A percentile compares a stretch with the other conserved stretches of the same genome.
Evolutionary conservation across 1,140 invertebrate genomes (phyloP).

Genomic region (Tribolium madens): DNA sequence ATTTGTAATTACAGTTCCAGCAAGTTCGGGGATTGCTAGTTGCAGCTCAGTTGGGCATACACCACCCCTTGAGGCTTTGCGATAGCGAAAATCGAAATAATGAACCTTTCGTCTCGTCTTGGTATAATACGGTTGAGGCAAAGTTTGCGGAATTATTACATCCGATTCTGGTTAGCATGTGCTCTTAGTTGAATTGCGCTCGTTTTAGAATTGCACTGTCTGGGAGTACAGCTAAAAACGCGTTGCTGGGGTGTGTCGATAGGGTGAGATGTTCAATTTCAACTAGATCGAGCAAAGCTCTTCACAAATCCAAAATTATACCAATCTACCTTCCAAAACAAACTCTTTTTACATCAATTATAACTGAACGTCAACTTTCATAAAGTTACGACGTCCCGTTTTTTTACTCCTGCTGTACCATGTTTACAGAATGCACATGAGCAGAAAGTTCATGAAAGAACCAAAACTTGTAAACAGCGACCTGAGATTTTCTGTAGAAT

Average conservation of each 20-base stretch:
- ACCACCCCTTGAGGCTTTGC: constrained; percentile 31
- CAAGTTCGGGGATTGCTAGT: constrained; percentile 13
- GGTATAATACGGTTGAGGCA: constrained; percentile 11
- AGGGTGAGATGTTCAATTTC: constrained; percentile 6
- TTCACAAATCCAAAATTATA: neutral
- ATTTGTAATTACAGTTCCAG: constrained; percentile 28
- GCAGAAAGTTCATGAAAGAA: neutral
- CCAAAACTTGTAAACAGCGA: neutral
- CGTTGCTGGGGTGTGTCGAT: neutral
- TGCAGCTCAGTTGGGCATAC: constrained; percentile 15
- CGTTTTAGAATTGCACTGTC: constrained; percentile 20
- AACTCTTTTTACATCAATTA: neutral
- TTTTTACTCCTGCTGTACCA: neutral
- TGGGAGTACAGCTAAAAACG: constrained; percentile 4
- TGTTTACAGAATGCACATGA: neutral
- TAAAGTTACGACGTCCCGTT: neutral
- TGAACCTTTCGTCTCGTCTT: constrained; percentile 42
- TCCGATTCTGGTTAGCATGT: constrained; percentile 40
- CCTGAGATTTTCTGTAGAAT: neutral
- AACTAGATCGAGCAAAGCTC: neutral
- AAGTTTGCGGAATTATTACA: constrained; percentile 43
- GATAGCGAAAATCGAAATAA: constrained; percentile 44
- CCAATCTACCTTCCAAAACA: neutral
- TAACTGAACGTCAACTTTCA: neutral
- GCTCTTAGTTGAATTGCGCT: constrained; percentile 26